Evolutionary conservation across 2,113 vertebrate genomes (phyloP).

Genomic region (Pollimyrus isidori): DNA sequence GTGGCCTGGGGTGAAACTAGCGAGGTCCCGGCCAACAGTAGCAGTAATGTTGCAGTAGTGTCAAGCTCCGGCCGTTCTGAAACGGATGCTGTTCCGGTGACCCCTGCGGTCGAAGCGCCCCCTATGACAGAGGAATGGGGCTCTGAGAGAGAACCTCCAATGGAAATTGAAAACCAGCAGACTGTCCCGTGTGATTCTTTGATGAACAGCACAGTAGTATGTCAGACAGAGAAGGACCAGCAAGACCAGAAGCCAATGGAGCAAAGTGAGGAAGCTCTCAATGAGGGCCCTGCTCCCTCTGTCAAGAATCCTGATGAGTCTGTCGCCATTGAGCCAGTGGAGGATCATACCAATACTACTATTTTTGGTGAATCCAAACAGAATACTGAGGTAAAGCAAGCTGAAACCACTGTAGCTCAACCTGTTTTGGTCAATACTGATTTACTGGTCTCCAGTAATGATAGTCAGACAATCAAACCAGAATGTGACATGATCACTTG

Average conservation of each 20-base stretch:
- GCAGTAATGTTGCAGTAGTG: not conserved
- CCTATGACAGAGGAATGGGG: not conserved
- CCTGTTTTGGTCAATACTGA: not conserved
- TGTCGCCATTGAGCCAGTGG: not conserved
- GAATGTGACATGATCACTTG: not conserved
- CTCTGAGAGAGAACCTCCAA: not conserved
- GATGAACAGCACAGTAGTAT: not conserved
- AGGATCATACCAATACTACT: not conserved
- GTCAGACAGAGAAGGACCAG: not conserved
- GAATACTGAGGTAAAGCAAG: conserved; percentile 12
- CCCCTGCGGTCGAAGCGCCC: not conserved
- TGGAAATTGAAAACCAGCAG: not conserved
- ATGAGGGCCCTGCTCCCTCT: not conserved
- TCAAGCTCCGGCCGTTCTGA: not conserved
- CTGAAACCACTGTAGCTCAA: not conserved
- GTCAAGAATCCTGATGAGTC: not conserved
- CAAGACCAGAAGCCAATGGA: not conserved
- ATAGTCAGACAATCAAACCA: not conserved
- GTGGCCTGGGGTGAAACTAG: no score
- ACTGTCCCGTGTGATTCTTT: not conserved
- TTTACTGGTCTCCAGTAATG: not conserved
- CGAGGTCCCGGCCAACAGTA: not conserved
- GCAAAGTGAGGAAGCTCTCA: not conserved
- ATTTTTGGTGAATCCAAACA: conserved; percentile 2
- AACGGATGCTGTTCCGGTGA: not conserved